Base-by-base conservation (phyloP, 1,140 invertebrate genomes). In the Brachionus asplanchnoidis region DNA sequence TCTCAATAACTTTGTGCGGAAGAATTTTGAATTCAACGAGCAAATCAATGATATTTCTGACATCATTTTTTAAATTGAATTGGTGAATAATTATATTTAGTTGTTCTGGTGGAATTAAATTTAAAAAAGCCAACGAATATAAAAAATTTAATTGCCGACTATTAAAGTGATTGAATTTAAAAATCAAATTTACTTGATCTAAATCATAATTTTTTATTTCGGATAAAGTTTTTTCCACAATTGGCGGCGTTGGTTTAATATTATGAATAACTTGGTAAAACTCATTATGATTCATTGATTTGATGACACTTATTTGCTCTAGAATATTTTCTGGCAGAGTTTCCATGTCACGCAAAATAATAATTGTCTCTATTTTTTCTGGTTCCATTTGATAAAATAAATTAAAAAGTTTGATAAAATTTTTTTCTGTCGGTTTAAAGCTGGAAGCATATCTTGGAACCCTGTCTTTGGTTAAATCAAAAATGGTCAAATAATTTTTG, bases 51-150 rank as follows among this genome's bases (percentile, higher is more conserved):
- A 75, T 20, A 44, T 44, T 75, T 9, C 23, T 46, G 11, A 46
- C 2, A 44, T 9, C 5, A 5, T 42, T n/a, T 20, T 28, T 20
- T 28, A 75, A 17, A 44, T 44, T 42, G 9, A 75, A 44, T 44
- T 44, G n/a, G 20, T 44, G 7, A n/a, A 28, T 75, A 23, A 75
- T n/a, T 20, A 75, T 46, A 44, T 75, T 75, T 23, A 46, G 23
- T 23, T 75, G 36, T 9, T 44, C 36, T 28, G 42, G 70, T 1
- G 36, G n/a, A 8, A 75, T 20, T 44, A 44, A 2, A 17, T 75
- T 75, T 20, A 75, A 46, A 75, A 42, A 44, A 44, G 70, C 42
- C 40, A 75, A 75, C 26, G 70, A 75, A 44, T 75, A 75, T 20
- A 75, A 44, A 44, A 75, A 17, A 44, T 75, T 44, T 44, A 75